Base-by-base conservation (phyloP, 1,140 invertebrate genomes). In the Euschistus heros region DNA sequence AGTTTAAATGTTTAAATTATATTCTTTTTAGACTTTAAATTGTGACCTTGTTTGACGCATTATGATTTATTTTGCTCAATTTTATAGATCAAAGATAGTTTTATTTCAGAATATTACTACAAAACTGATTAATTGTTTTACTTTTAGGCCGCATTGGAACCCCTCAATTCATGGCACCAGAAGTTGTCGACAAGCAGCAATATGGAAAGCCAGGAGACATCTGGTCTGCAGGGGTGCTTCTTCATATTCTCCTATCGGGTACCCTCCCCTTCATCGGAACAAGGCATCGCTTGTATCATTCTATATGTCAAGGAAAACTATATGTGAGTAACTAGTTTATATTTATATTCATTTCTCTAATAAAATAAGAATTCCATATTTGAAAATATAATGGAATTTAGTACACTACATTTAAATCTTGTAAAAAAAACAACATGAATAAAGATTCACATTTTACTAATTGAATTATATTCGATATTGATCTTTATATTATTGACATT, bases 181-280 rank as follows among this genome's bases (percentile, higher is more conserved):
- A 99, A 80, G 89, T 98, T 66, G 88, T 98, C 26, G 85, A 89
- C 62, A 82, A 88, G 71, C 85, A 91, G 75, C 81, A 88, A 66
- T 98, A 97, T 77, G 94, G 94, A n/a, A 97, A 97, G 74, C 86
- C 93, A 0, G 93, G 93, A 62, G 95, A 98, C 76, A 89, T 97
- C 62, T 97, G 95, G 96, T 91, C 93, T 26, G 92, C 92, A 60
- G 94, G 95, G 2, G 91, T 98, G 61, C 81, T 98, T 61, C 79
- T 98, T 24, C 96, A 97, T 75, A 86, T 97, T 22, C 80, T 99
- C 44, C 81, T 99, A 3, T 91, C 91, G 64, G 96, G 97, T 8
- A 88, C 89, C 44, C 80, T 97, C 68, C 97, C 97, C 2, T 99
- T 98, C 74, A 85, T 89, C 70, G 97, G 96, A 22, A 94, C 92